Conservation (phyloP, 37 sponge, comb jelly and placozoan genomes). For the Oopsacas minuta region DNA sequence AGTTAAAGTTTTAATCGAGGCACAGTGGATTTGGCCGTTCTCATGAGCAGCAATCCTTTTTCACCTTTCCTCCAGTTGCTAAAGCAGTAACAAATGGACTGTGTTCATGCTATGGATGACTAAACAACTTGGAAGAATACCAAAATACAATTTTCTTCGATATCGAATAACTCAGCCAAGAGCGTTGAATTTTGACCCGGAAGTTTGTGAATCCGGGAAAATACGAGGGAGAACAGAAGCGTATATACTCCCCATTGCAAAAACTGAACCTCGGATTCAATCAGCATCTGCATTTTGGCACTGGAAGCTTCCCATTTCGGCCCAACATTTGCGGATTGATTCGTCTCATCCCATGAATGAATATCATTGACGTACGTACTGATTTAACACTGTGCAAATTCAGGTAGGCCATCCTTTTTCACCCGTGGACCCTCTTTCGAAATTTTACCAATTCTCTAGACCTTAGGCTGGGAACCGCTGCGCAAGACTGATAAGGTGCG, state of each 20-base stretch:
- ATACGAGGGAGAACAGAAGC: conserved; percentile 11
- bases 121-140: neutral
- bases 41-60: conserved; percentile 13
- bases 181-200: neutral
- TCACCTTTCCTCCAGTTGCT: conserved; percentile 11
- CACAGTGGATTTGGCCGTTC: conserved; percentile 1
- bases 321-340: neutral
- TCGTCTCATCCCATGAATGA: neutral
- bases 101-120: neutral
- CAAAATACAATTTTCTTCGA: neutral
- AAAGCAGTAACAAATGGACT: conserved; percentile 17
- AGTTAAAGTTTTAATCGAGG: neutral
- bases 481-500: neutral
- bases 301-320: neutral
- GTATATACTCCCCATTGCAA: neutral
- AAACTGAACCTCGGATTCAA: neutral
- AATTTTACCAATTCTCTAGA: neutral
- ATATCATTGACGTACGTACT: conserved; percentile 15
- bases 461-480: neutral
- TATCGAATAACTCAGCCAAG: conserved; percentile 3
- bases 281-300: conserved; percentile 17
- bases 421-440: neutral
- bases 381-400: neutral
- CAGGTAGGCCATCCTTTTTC: neutral
- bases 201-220: neutral